Evolutionary conservation across 2,797 vertebrate genomes (phyloP), one percentile per base, ranked within the genome.

Genomic region (Paramormyrops hopkinsi): DNA sequence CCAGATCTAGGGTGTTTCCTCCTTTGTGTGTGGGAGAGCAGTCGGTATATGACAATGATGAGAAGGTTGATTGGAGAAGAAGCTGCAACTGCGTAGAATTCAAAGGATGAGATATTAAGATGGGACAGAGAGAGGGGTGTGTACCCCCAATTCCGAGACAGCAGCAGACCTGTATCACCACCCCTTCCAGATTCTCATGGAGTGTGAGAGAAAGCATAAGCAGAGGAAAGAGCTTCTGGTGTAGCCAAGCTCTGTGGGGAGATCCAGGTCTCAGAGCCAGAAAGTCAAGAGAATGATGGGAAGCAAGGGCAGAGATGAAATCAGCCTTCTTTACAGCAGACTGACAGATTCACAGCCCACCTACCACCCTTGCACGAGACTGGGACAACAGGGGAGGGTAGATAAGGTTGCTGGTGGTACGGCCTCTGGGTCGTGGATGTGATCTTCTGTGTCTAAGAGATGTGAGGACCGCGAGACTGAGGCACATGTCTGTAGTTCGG

Each of bases 181-280:
- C 51, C 3, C 51, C 12, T 53, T 3, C 51, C 51, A 53, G 51
- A 14, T 53, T 17, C 14, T 53, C 14, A 14, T 17, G 51, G 51
- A 53, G 51, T 53, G 51, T 53, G 51, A 53, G 51, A 53, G 51
- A 17, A 19, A 54, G 53, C 17, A 54, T 54, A 54, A 54, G 53
- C 53, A 54, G 14, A 54, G 4, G 25, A 37, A 19, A 87, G 86
- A n/a, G 54, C 50, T 17, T 54, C 85, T 12, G 11, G 50, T 1
- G 3, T 54, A 54, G 51, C 4, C 51, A 12, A 56, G 86, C 41
- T 87, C 37, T 87, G 33, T 14, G 54, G 37, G 54, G 86, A 59
- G 22, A 87, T 37, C 51, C 53, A 87, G 9, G 54, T 87, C 33
- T 59, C 54, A 87, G 86, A 41, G 86, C 54, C 50, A 87, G 54